Evolutionary conservation across 2,888 invertebrate genomes (phyloP), one percentile per base, ranked within the genome.

Genomic region (Lasioglossum malachurum): DNA sequence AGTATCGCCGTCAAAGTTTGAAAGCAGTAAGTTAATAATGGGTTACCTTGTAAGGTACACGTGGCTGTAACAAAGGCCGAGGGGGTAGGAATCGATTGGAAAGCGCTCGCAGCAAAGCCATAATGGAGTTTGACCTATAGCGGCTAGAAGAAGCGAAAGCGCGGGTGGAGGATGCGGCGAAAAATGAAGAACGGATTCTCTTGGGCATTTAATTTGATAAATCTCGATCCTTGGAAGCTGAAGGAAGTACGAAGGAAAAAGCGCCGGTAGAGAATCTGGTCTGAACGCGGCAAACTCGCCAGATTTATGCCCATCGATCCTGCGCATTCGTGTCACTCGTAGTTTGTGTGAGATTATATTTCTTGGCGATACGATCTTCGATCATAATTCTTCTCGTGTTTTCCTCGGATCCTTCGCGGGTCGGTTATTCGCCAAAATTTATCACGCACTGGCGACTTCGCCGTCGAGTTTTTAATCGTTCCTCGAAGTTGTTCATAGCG

Each of bases 51-150:
- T 44, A 12, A 79, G 49, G 84, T 84, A 79, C 53, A 84, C 84
- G 84, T 83, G 84, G 84, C 84, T 60, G 49, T 83, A 84, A 83
- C 79, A 60, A 84, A 84, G 74, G 75, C 49, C 78, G n/a, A 27
- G 12, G 41, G 75, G 69, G 67, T 19, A 46, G 38, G 75, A 41
- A 83, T 78, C 83, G 84, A 84, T 84, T 8, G 83, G 19, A 71
- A 71, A 75, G 41, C 77, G 57, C 23, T 35, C 27, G 46, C 49
- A n/a, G 31, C 60, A 19, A 41, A 60, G 60, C 46, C 53, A 4
- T 71, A 49, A 53, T 60, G 71, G 46, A n/a, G n/a, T n/a, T 60
- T 12, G 23, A 27, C n/a, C 71, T 46, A 71, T 31, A 75, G 71
- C 38, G 31, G 41, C 41, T 60, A 8, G 35, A 41, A 31, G 38